A percentile compares a stretch with the other conserved stretches of the same genome.
phyloP scores from a whole-genome alignment of 2,113 vertebrate genomes.

The Melanerpes formicivorus region DNA sequence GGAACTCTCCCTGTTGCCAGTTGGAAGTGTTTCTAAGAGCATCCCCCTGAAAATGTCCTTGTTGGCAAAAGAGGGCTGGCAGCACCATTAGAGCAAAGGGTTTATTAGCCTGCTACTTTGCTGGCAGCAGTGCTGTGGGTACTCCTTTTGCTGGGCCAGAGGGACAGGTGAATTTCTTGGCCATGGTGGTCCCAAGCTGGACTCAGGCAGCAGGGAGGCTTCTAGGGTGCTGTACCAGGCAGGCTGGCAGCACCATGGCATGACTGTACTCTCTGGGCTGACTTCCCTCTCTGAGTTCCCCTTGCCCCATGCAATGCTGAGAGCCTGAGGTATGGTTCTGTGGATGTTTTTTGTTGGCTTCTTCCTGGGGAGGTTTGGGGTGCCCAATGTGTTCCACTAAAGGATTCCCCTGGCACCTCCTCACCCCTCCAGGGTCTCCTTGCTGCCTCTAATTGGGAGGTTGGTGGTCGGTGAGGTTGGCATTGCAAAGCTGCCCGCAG shows the following conservation, averaged over 20 bases:
- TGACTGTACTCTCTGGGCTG: background rate
- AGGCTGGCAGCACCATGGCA: background rate
- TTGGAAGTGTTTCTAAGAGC: background rate
- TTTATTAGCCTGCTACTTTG: background rate
- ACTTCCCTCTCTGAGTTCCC: background rate
- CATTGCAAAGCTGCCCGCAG: background rate
- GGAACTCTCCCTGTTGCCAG: background rate
- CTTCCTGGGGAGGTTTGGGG: background rate
- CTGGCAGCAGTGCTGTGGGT: too few species aligned
- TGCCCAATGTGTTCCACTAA: background rate
- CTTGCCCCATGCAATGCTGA: background rate
- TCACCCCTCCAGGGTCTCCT: rapidly evolving
- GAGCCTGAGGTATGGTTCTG: rapidly evolving
- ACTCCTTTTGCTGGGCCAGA: background rate
- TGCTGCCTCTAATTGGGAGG: background rate
- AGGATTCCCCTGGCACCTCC: background rate
- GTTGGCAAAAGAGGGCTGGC: rapidly evolving
- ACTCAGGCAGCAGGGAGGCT: background rate
- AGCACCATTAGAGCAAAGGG: background rate
- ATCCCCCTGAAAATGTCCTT: background rate
- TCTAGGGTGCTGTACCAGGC: background rate
- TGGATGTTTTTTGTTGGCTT: background rate
- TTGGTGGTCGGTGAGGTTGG: background rate
- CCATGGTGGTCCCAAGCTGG: background rate
- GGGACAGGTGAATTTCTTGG: background rate